Conservation (phyloP, 2,113 vertebrate species). For the Corynorhinus townsendii region DNA sequence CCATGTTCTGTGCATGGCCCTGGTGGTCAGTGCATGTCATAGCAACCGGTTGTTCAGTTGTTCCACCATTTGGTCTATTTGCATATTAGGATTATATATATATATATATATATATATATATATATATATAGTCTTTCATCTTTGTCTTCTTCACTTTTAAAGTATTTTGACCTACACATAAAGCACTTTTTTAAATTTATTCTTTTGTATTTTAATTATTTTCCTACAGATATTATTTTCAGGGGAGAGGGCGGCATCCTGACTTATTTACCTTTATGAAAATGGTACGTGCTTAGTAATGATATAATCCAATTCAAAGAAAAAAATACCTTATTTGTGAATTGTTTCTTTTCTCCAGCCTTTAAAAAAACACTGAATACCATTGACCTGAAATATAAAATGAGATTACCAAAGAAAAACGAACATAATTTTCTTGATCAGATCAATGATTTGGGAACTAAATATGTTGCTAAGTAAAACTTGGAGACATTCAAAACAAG, state of each 20-base stretch:
- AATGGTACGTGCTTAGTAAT: neutral
- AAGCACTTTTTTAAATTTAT: neutral
- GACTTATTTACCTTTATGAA: neutral
- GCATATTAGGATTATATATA: no score
- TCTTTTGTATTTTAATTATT: conserved; percentile 9
- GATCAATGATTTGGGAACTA: neutral
- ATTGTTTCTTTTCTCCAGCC: neutral
- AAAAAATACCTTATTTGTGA: neutral
- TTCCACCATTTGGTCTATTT: no score
- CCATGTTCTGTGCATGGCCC: no score
- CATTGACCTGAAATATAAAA: neutral
- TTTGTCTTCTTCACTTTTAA: neutral
- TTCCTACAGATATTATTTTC: neutral
- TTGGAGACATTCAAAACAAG: neutral
- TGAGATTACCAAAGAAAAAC: neutral
- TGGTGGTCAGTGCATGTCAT: no score
- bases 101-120: no score
- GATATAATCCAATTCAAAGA: neutral
- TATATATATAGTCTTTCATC: neutral
- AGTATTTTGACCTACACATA: neutral
- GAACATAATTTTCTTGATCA: neutral
- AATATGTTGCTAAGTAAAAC: conserved; percentile 3
- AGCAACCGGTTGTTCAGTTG: no score
- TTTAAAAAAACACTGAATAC: neutral
- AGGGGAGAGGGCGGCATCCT: neutral